A percentile compares a stretch with the other conserved stretches of the same genome.
phyloP scores from a whole-genome alignment of 2,113 vertebrate species.

The Agelaius tricolor region DNA sequence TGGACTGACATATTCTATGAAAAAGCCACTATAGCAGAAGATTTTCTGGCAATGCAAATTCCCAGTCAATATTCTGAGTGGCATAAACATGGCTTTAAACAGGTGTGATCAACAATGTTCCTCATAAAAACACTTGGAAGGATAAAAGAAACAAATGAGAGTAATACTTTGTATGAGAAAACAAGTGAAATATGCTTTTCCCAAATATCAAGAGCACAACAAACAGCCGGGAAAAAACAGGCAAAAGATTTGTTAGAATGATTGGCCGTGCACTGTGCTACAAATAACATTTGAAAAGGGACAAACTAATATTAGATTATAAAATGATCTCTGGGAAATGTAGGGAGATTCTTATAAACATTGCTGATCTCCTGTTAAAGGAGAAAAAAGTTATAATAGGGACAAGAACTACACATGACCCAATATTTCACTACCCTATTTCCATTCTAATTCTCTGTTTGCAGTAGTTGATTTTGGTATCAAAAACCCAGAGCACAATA shows the following conservation, averaged over 20 bases:
- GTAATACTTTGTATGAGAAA: background rate
- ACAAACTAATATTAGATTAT: background rate
- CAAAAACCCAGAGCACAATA: background rate
- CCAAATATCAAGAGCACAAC: background rate
- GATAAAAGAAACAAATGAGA: background rate
- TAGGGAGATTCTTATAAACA: background rate
- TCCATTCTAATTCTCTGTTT: background rate
- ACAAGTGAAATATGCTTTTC: background rate
- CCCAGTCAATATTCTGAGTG: background rate
- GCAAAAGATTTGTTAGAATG: background rate
- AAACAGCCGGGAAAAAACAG: accelerated
- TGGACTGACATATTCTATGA: background rate
- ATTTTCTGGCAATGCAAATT: background rate
- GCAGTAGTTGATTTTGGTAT: background rate
- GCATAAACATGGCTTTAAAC: background rate
- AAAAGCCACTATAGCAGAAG: background rate
- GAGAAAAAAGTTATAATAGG: background rate
- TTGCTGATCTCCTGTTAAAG: background rate
- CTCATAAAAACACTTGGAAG: background rate
- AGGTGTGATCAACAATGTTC: background rate
- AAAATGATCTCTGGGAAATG: background rate
- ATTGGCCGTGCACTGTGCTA: background rate
- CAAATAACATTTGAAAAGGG: background rate
- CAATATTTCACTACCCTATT: background rate
- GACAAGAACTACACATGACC: background rate